These are phyloP conservation scores for Apoderus coryli DNA, from an alignment of 2,888 invertebrate species.

Conservation along the genomic window DNA sequence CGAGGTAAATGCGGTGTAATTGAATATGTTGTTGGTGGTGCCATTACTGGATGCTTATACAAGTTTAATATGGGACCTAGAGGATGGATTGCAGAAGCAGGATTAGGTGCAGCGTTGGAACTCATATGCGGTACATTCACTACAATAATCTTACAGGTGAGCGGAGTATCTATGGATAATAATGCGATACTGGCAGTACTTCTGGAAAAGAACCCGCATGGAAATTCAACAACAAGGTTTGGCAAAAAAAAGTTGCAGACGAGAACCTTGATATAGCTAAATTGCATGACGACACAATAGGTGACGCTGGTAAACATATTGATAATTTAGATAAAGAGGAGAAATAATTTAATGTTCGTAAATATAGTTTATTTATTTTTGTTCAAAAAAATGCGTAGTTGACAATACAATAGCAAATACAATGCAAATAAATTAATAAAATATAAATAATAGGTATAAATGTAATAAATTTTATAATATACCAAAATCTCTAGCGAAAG, in stretches of 20 bases:
- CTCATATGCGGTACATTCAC: slow-evolving; percentile 42
- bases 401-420: too few species aligned
- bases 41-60: slow-evolving; percentile 48
- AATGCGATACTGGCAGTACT: slow-evolving; percentile 43
- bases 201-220: slow-evolving; percentile 32
- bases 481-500: too few species aligned
- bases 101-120: slow-evolving; percentile 46
- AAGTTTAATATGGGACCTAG: slow-evolving; percentile 53
- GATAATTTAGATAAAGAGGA: slow-evolving; percentile 18
- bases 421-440: too few species aligned
- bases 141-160: slow-evolving; percentile 37
- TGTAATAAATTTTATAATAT: too few species aligned
- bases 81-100: slow-evolving; percentile 51
- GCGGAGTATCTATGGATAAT: slow-evolving; percentile 51
- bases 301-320: slow-evolving; percentile 20
- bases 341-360: too few species aligned
- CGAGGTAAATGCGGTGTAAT: slow-evolving; percentile 48
- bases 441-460: too few species aligned
- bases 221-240: slow-evolving; percentile 27
- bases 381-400: too few species aligned
- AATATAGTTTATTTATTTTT: too few species aligned
- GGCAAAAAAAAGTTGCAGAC: slow-evolving; percentile 21
- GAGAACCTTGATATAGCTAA: slow-evolving; percentile 24
- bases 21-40: slow-evolving; percentile 53
- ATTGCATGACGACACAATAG: slow-evolving; percentile 20